A percentile compares a stretch with the other conserved stretches of the same genome.
These are phyloP conservation scores for Nycticorax nycticorax DNA, from an alignment of 2,113 vertebrate genomes.

Conservation along the genomic window DNA sequence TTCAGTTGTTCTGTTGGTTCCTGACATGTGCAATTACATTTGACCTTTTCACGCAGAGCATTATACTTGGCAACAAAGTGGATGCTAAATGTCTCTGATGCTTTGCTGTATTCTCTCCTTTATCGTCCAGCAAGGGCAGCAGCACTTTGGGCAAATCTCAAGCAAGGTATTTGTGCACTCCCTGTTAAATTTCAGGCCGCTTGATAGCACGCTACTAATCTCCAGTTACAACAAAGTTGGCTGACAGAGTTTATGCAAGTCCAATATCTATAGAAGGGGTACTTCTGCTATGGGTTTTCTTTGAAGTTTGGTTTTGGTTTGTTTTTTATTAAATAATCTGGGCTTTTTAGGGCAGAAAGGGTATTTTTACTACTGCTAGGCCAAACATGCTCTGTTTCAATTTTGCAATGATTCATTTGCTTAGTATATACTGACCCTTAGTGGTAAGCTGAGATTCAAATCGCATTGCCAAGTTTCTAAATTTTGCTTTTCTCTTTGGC, in stretches of 20 bases:
- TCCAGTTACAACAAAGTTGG: neutral
- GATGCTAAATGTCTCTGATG: neutral
- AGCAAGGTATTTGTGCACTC: neutral
- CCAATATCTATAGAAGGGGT: neutral
- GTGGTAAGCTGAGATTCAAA: conserved; percentile 6
- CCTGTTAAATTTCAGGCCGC: neutral
- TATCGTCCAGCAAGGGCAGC: neutral
- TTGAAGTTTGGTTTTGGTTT: neutral
- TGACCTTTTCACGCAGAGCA: neutral
- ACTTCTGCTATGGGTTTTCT: neutral
- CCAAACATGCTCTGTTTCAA: neutral
- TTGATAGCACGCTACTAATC: neutral
- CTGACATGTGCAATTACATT: neutral
- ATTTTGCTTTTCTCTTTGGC: neutral
- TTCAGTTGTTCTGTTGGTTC: neutral
- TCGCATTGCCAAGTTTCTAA: neutral
- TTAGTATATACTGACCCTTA: conserved; percentile 58
- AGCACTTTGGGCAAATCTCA: neutral
- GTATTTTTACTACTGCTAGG: neutral
- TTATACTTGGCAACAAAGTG: neutral
- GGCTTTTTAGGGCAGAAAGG: neutral
- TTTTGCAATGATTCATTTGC: neutral
- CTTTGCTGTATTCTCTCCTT: neutral
- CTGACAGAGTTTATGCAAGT: neutral
- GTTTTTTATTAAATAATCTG: neutral